Evolutionary conservation across 2,113 vertebrate genomes (phyloP).

Genomic region (Phylloscopus trochilus): DNA sequence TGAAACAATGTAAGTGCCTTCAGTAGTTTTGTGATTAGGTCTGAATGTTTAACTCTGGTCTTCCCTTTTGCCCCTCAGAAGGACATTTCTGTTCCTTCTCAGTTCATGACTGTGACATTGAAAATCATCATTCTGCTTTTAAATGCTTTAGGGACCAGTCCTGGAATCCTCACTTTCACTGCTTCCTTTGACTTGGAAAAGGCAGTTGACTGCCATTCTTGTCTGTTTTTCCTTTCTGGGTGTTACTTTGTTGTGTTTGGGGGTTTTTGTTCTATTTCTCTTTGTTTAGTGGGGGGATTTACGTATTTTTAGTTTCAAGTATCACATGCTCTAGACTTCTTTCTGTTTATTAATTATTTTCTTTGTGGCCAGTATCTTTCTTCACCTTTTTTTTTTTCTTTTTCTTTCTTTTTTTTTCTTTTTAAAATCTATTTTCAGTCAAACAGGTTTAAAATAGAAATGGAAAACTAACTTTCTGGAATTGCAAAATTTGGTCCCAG

Average conservation of each 20-base stretch:
- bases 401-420: neutral
- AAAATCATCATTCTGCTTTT: neutral
- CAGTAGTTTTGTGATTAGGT: neutral
- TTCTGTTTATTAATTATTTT: neutral
- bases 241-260: neutral
- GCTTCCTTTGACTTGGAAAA: neutral
- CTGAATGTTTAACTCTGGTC: neutral
- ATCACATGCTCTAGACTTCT: neutral
- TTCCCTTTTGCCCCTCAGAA: neutral
- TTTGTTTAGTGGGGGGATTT: neutral
- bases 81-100: neutral
- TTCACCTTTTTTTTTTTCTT: neutral
- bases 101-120: neutral
- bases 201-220: neutral
- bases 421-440: neutral
- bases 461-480: neutral
- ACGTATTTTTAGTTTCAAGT: neutral
- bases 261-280: neutral
- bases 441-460: neutral
- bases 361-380: neutral
- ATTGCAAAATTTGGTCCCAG: neutral
- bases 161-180: neutral
- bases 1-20: accelerated
- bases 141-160: neutral
- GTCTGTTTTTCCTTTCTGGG: neutral